Evolutionary conservation across 2,888 invertebrate genomes (phyloP).

Genomic region (Drosophila peninsularis): DNA sequence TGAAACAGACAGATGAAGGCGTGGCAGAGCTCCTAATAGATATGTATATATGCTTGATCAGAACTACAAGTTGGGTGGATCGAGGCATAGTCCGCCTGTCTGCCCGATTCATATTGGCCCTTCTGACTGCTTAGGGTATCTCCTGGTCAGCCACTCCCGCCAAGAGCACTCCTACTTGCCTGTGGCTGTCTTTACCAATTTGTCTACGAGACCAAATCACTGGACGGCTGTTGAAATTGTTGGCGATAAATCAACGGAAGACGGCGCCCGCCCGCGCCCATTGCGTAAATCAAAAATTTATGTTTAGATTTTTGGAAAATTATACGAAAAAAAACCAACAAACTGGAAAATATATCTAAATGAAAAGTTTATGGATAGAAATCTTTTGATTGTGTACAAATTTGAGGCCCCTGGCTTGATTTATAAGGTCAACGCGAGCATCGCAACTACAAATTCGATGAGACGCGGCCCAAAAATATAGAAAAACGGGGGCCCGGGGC

Average conservation of each 20-base stretch:
- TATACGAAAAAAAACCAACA: background rate
- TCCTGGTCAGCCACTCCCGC: background rate
- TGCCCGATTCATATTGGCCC: background rate
- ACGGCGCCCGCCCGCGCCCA: constrained; percentile 40
- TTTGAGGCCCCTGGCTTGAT: constrained; percentile 48
- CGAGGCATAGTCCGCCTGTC: background rate
- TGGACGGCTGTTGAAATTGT: constrained; percentile 66
- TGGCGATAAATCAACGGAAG: constrained; percentile 64
- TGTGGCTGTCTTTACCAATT: constrained; percentile 54
- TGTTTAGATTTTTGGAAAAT: constrained; percentile 55
- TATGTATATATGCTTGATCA: background rate
- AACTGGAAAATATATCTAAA: constrained; percentile 7
- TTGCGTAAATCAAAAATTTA: constrained; percentile 77
- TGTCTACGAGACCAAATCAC: constrained; percentile 61
- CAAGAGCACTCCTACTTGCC: background rate
- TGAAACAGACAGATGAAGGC: too few relatives aligned
- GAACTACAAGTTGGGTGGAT: background rate
- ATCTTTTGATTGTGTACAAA: constrained; percentile 59
- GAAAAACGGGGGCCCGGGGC: constrained; percentile 33
- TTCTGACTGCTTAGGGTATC: background rate
- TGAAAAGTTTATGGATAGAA: constrained; percentile 57
- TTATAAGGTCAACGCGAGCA: constrained; percentile 73
- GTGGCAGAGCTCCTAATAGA: too few relatives aligned
- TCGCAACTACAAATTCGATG: constrained; percentile 46
- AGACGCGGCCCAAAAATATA: constrained; percentile 21